Evolutionary conservation across 2,113 vertebrate species (phyloP).

Genomic region (Platichthys stellatus): DNA sequence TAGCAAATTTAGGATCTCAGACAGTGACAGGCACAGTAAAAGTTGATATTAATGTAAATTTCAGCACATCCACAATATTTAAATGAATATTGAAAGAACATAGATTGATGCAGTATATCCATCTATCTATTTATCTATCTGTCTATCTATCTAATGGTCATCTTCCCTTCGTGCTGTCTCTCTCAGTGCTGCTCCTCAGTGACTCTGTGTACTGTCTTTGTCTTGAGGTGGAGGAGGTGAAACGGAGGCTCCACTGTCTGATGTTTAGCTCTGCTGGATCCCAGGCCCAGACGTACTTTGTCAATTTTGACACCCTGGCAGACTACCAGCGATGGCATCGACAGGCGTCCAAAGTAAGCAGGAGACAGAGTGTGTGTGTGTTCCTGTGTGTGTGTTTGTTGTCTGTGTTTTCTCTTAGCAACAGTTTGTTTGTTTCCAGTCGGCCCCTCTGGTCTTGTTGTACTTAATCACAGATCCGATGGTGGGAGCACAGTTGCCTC

Average conservation of each 20-base stretch:
- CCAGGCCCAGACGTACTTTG: constrained; percentile 92
- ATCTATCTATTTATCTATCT: too few relatives aligned
- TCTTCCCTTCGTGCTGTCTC: not conserved
- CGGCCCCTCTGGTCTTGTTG: not conserved
- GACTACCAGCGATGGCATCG: constrained; percentile 95
- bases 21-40: not conserved
- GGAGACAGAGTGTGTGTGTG: constrained; percentile 13
- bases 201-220: constrained; percentile 27
- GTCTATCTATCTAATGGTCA: not conserved
- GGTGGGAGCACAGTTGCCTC: constrained; percentile 7
- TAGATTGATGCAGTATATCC: not conserved
- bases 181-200: not conserved
- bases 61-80: not conserved
- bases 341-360: constrained; percentile 91
- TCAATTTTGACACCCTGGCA: constrained; percentile 90
- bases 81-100: not conserved
- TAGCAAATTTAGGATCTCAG: not conserved
- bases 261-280: constrained; percentile 93
- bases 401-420: constrained; percentile 1
- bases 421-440: constrained; percentile 24
- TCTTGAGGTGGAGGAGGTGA: constrained; percentile 91
- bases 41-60: not conserved
- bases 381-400: constrained; percentile 24
- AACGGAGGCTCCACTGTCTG: constrained; percentile 89
- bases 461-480: constrained; percentile 14